Evolutionary conservation across 2,797 vertebrate genomes (phyloP), one percentile per base, ranked within the genome.

Genomic region (Diplodus sargus): DNA sequence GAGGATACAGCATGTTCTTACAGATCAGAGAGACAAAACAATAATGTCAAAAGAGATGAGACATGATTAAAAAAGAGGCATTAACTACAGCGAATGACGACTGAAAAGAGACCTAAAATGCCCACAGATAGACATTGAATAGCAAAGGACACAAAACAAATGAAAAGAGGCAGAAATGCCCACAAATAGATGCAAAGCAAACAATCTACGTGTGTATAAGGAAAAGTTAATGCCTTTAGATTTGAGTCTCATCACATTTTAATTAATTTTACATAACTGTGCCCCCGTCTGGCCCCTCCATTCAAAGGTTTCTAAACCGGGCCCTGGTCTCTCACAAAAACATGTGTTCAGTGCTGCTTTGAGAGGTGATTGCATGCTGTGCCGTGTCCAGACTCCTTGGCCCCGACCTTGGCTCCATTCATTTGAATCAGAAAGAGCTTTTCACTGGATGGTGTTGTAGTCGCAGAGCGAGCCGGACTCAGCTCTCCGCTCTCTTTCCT

Each of bases 391-490:
- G 85, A 81, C 82, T 85, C 61, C 45, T 72, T 76, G 84, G 82
- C 83, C 81, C 54, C 34, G 74, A 79, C 76, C 75, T 66, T 53
- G 66, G 81, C 80, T 86, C 70, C 71, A 76, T 76, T 84, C 75
- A 84, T 86, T 79, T 72, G 85, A 85, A 76, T 90, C 78, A 85
- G 78, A 90, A 85, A 82, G 81, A 78, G 74, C 70, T 87, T 87
- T 87, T 85, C 79, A 80, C 30, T 70, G 81, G 76, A 89, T 72
- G 72, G 53, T 70, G 82, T 65, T 77, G 49, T 61, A 69, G 72
- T 86, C 83, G 60, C 79, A 69, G 77, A 90, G 82, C 34, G 63
- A 86, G 82, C 85, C 85, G 70, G 78, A 83, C 78, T 85, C 79
- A 53, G 25, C 79, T 82, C 76, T 69, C 71, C 52, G 28, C 61